These are phyloP conservation scores for Struthio camelus DNA, from an alignment of 2,113 vertebrate genomes.

Conservation along the genomic window DNA sequence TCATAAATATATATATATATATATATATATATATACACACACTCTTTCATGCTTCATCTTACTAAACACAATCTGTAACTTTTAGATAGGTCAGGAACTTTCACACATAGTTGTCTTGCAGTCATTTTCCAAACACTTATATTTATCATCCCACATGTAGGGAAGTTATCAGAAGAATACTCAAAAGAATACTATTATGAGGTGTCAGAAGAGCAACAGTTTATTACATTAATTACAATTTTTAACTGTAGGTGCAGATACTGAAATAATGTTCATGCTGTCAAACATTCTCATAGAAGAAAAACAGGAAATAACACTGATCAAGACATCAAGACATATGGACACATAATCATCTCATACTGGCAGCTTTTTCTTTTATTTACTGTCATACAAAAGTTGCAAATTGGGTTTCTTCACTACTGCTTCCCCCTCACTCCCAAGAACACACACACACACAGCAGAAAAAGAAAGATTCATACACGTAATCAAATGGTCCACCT, in stretches of 20 bases:
- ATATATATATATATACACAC: neutral
- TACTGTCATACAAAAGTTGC: neutral
- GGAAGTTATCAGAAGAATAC: neutral
- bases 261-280: neutral
- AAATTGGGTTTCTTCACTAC: neutral
- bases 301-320: neutral
- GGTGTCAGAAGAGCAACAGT: neutral
- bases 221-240: neutral
- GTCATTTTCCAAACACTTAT: neutral
- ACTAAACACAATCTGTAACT: neutral
- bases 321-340: neutral
- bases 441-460: neutral
- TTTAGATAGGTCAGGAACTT: neutral
- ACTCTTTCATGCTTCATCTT: neutral
- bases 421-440: no score
- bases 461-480: neutral
- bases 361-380: neutral
- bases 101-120: neutral
- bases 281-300: neutral
- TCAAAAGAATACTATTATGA: neutral
- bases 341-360: neutral
- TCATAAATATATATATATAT: neutral
- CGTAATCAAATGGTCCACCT: neutral
- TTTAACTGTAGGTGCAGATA: neutral
- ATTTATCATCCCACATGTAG: neutral